phyloP scores from a whole-genome alignment of 2,113 vertebrate species.

The Athene noctua region DNA sequence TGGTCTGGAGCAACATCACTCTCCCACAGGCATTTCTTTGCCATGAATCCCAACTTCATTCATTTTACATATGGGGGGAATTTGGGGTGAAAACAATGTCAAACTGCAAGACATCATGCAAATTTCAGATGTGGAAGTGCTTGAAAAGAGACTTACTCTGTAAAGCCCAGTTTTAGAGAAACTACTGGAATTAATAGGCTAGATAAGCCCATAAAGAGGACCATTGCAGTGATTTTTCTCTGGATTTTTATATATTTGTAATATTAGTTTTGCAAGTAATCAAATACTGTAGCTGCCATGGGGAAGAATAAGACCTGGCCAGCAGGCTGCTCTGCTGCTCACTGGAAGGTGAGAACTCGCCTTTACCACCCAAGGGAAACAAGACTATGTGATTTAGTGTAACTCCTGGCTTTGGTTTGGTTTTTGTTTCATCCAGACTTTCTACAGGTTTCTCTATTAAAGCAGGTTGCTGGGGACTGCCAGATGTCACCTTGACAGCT shows the following conservation, averaged over 20 bases:
- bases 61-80: neutral
- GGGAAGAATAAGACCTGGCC: neutral
- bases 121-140: neutral
- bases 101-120: neutral
- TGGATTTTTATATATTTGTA: neutral
- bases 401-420: neutral
- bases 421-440: neutral
- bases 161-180: neutral
- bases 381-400: neutral
- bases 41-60: neutral
- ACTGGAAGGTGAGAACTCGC: neutral
- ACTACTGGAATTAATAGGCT: neutral
- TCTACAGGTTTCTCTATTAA: neutral
- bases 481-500: rapidly evolving
- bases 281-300: neutral
- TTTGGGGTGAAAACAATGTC: neutral
- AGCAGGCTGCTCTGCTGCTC: neutral
- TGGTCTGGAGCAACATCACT: neutral
- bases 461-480: neutral
- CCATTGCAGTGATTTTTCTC: neutral
- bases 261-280: neutral
- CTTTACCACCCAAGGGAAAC: neutral
- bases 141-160: neutral
- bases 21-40: neutral
- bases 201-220: neutral